Evolutionary conservation across 2,113 vertebrate species (phyloP).

Genomic region (Podarcis muralis): DNA sequence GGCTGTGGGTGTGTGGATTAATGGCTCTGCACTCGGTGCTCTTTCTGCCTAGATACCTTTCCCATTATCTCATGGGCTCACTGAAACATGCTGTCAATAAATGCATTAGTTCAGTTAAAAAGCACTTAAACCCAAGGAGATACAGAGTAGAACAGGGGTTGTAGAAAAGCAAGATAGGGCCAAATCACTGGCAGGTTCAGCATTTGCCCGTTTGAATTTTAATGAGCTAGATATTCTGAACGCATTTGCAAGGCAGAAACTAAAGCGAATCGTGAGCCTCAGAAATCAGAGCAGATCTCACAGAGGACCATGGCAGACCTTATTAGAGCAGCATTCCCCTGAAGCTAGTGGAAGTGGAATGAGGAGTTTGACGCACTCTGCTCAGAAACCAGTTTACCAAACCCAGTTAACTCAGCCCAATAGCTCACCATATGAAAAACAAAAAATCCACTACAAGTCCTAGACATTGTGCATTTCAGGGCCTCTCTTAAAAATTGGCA

Average conservation of each 20-base stretch:
- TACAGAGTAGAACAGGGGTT: rapidly evolving
- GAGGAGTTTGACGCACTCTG: background rate
- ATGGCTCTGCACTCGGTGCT: background rate
- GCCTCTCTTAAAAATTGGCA: background rate
- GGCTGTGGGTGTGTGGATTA: background rate
- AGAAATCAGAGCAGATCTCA: background rate
- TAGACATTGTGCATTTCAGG: background rate
- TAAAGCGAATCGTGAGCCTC: slow-evolving; percentile 15
- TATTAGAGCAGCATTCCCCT: background rate
- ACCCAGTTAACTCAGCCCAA: slow-evolving; percentile 13
- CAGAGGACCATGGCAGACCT: background rate
- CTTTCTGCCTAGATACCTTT: background rate
- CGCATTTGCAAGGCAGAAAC: slow-evolving; percentile 25
- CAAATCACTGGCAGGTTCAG: background rate
- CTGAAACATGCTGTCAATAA: background rate
- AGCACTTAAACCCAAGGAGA: background rate
- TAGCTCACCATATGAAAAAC: background rate
- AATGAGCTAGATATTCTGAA: background rate
- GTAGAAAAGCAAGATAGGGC: background rate
- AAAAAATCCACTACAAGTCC: background rate
- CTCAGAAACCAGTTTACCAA: background rate
- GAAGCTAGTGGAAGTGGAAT: slow-evolving; percentile 2
- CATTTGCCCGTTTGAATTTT: slow-evolving; percentile 36
- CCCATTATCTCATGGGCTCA: background rate
- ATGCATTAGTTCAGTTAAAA: slow-evolving; percentile 17